Evolutionary conservation across 2,797 vertebrate genomes (phyloP), one percentile per base, ranked within the genome.

Genomic region (Rhodeus uyekii): DNA sequence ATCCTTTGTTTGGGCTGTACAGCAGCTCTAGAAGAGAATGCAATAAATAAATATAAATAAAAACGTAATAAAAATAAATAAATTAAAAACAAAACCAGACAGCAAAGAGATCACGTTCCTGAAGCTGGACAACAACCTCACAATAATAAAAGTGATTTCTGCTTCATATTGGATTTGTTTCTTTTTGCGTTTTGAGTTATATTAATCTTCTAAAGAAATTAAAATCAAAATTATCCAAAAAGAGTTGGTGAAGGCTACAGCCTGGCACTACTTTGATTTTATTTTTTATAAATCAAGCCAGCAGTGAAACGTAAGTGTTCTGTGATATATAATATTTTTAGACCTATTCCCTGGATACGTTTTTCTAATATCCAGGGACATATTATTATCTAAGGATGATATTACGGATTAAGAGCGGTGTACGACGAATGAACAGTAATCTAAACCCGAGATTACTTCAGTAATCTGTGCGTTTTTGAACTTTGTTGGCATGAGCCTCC

Each of bases 381-480:
- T 78, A 79, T 75, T 60, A 75, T 82, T 79, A 81, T 80, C 78
- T 68, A 61, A 77, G 50, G 46, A 78, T 88, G 71, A 85, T 84
- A 84, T 78, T 61, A 60, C 36, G 87, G 87, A 88, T 88, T 88
- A 87, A 82, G 27, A 81, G 39, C 69, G 42, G 55, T 76, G 76
- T 50, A 87, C 76, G 78, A 79, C 50, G 67, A 86, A 48, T 81
- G 55, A 71, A 69, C 76, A 80, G 79, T 84, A 74, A 88, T 86
- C 80, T 87, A 83, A 86, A 83, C 73, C 78, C 58, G 24, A 88
- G 86, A 88, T 88, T 88, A 88, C 74, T 65, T 71, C 68, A 34
- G 5, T 85, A 84, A 88, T 88, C 85, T 86, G 64, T 67, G 65
- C 55, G 67, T 53, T 73, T 69, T 29, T 69, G 2, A 85, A 84